Evolutionary conservation across 1,140 invertebrate genomes (phyloP).

Genomic region (Dryas iulia): DNA sequence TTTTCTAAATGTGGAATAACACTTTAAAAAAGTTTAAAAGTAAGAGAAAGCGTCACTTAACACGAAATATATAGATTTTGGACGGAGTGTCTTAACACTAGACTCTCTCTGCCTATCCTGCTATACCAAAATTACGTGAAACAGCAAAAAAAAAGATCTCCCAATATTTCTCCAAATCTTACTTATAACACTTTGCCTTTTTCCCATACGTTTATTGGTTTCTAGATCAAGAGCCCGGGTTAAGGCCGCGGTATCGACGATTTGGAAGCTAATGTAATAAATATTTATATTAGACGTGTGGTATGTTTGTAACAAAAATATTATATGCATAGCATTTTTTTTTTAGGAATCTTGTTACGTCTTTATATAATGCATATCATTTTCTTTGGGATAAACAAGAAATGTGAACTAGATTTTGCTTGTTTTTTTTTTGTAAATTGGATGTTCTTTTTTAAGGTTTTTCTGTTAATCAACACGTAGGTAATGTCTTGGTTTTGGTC

Average conservation of each 20-base stretch:
- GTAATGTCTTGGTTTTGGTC: no score
- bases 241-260: neutral
- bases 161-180: neutral
- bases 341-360: neutral
- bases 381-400: neutral
- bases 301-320: neutral
- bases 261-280: slow-evolving; percentile 3
- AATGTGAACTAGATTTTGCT: no score
- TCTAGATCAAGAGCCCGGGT: neutral
- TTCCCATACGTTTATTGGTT: neutral
- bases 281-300: neutral
- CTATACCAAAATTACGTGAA: no score
- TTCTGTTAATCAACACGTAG: no score
- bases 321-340: neutral
- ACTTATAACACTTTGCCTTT: neutral
- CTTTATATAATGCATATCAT: neutral
- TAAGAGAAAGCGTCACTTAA: no score
- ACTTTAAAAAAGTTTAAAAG: no score
- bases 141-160: neutral
- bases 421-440: no score
- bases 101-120: no score
- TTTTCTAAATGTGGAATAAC: no score
- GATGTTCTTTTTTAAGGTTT: no score
- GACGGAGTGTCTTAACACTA: no score
- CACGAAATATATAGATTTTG: no score